A percentile compares a stretch with the other conserved stretches of the same genome.
These are phyloP conservation scores for Lutra lutra DNA, from an alignment of 2,797 vertebrate species.

Conservation along the genomic window DNA sequence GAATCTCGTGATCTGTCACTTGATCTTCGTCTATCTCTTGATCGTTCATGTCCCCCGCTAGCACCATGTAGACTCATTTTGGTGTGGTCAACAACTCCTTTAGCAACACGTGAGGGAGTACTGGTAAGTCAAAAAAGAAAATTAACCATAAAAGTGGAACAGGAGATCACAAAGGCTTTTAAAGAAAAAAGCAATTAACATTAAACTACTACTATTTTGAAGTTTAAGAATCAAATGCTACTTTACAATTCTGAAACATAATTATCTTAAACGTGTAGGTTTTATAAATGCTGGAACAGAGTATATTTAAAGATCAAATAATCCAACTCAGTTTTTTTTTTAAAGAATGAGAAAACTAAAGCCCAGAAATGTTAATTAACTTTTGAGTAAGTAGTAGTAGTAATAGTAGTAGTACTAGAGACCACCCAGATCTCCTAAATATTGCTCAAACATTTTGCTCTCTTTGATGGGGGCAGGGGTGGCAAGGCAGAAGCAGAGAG, in stretches of 20 bases:
- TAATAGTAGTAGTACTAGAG: background rate
- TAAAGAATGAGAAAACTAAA: conserved; percentile 37
- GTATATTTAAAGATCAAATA: conserved; percentile 17
- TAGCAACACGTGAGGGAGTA: conserved; percentile 90
- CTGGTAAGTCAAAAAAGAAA: conserved; percentile 84
- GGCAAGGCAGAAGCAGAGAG: background rate
- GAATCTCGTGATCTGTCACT: conserved; percentile 98
- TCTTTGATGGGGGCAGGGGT: background rate
- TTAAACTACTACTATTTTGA: conserved; percentile 45
- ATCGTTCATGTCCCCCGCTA: conserved; percentile 94
- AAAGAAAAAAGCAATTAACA: conserved; percentile 42
- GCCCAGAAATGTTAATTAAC: background rate
- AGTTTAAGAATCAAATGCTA: conserved; percentile 54
- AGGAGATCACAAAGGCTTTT: conserved; percentile 33
- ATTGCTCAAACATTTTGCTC: background rate
- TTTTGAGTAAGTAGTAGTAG: background rate
- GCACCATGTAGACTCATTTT: conserved; percentile 98
- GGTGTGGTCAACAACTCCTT: conserved; percentile 89
- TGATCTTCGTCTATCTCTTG: conserved; percentile 96
- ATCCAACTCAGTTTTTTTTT: background rate
- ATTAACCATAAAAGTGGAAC: conserved; percentile 53
- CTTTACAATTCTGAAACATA: conserved; percentile 49
- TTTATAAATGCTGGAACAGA: conserved; percentile 37
- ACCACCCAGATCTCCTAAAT: background rate
- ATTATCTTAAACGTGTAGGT: conserved; percentile 22